Percentiles rank a stretch among this genome's conserved stretches.
Evolutionary conservation across 1,140 invertebrate species (phyloP).

Genomic region (Apis cerana): DNA sequence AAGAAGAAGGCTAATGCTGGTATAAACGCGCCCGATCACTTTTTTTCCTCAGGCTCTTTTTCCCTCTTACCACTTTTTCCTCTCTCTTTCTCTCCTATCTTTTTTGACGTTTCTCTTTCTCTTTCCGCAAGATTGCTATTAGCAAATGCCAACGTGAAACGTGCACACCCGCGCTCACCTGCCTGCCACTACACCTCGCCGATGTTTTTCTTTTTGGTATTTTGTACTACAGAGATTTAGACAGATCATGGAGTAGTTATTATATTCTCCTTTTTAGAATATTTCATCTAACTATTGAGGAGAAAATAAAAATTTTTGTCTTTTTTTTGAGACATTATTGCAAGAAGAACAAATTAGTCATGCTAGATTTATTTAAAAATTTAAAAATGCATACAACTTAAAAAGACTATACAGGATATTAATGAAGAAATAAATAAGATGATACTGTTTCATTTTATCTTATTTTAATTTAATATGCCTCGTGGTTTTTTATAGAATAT

Average conservation of each 20-base stretch:
- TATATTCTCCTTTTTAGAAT: not conserved
- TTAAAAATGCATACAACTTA: too few species aligned
- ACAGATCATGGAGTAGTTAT: not conserved
- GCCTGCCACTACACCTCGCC: constrained; percentile 65
- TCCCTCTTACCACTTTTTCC: not conserved
- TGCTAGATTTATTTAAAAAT: too few species aligned
- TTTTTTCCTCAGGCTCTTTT: constrained; percentile 21
- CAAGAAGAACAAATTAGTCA: too few species aligned
- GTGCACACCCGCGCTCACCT: constrained; percentile 63
- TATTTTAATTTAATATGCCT: too few species aligned
- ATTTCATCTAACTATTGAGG: too few species aligned
- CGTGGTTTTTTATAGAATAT: too few species aligned
- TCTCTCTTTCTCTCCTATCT: not conserved
- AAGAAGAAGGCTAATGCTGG: constrained; percentile 68
- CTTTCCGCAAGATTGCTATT: constrained; percentile 60
- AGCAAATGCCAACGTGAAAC: constrained; percentile 69
- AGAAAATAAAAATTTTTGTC: too few species aligned
- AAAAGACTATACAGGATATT: too few species aligned
- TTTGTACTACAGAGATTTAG: not conserved
- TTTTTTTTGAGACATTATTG: too few species aligned
- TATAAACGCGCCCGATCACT: constrained; percentile 61
- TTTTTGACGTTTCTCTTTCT: not conserved
- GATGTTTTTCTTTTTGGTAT: constrained; percentile 21
- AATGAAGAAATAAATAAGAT: too few species aligned
- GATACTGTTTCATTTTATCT: too few species aligned